phyloP scores from a whole-genome alignment of 2,113 vertebrate species.

The Protobothrops mucrosquamatus region DNA sequence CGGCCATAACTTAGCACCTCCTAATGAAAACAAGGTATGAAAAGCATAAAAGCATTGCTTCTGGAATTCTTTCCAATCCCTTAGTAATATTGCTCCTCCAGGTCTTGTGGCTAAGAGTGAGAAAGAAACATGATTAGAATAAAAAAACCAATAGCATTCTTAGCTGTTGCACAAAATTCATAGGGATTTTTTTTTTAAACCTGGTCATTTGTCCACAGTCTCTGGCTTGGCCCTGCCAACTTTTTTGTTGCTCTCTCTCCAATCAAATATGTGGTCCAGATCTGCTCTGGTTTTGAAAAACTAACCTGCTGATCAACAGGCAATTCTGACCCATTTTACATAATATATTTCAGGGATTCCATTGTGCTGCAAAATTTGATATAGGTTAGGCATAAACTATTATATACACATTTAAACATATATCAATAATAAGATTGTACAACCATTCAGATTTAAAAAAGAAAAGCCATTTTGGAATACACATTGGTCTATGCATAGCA shows the following conservation, averaged over 20 bases:
- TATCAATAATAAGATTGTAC: neutral
- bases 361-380: neutral
- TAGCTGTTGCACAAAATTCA: neutral
- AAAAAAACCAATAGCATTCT: neutral
- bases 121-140: neutral
- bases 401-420: neutral
- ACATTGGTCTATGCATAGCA: neutral
- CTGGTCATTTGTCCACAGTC: neutral
- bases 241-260: neutral
- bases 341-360: neutral
- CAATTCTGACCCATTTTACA: neutral
- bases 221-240: neutral
- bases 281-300: neutral
- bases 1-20: conserved; percentile 88
- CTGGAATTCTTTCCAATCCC: neutral
- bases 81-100: neutral
- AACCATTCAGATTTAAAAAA: neutral
- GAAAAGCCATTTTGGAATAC: neutral
- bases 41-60: neutral
- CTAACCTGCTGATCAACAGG: neutral
- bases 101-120: neutral
- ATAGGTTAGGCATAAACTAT: neutral
- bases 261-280: neutral
- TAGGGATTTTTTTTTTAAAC: neutral
- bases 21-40: rapidly evolving